A percentile compares a stretch with the other conserved stretches of the same genome.
Conservation (phyloP, 2,888 invertebrate genomes). For the Epirrhoe alternata region DNA sequence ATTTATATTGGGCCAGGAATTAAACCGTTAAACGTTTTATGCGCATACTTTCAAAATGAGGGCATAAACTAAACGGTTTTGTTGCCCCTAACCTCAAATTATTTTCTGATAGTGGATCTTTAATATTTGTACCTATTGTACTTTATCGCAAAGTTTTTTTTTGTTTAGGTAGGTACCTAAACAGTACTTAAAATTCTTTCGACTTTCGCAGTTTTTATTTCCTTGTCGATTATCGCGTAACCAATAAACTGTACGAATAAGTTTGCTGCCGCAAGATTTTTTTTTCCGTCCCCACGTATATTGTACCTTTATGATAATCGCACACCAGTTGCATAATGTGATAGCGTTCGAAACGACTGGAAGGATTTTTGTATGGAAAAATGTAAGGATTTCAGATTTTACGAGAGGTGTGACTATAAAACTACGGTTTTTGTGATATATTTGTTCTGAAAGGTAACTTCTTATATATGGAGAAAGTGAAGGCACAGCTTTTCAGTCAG, state of each 20-base stretch:
- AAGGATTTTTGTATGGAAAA: constrained; percentile 68
- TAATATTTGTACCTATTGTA: no score
- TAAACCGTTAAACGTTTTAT: no score
- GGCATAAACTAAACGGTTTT: no score
- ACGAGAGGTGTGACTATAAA: constrained; percentile 51
- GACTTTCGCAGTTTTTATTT: not conserved
- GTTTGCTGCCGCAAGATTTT: constrained; percentile 2
- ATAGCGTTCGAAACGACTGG: constrained; percentile 65
- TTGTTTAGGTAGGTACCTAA: not conserved
- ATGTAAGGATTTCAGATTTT: constrained; percentile 66
- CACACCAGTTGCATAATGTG: constrained; percentile 76
- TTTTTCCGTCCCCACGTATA: constrained; percentile 26
- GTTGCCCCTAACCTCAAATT: no score
- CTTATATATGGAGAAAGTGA: constrained; percentile 1
- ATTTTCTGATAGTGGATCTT: no score
- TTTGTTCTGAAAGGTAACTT: constrained; percentile 25
- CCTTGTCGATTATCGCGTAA: not conserved
- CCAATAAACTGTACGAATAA: not conserved
- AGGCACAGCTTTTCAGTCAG: not conserved
- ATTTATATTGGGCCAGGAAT: no score
- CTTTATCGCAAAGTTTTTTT: no score
- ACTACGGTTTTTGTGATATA: constrained; percentile 38
- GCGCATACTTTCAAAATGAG: no score
- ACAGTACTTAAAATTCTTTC: not conserved
- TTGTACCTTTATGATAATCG: constrained; percentile 78